Base-by-base conservation (phyloP, 2,888 invertebrate species). In the Drosophila trichaetosa region DNA sequence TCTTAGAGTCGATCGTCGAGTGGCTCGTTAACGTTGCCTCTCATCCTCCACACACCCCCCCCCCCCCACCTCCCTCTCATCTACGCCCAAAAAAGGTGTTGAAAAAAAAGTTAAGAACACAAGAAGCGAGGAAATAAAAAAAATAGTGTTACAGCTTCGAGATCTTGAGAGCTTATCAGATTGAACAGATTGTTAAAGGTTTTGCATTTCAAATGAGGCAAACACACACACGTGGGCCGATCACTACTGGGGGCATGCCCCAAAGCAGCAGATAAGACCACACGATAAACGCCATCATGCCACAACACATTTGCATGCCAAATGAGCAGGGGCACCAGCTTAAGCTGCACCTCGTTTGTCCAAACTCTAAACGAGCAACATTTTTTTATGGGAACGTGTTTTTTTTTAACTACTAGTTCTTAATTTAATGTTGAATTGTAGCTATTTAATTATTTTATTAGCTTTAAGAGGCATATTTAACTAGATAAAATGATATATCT, bases 171-270 rank as follows among this genome's bases (percentile, higher is more conserved):
- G 80, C 77, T 79, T 80, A 79, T 80, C 79, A 61, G 76, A 34
- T 57, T 69, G 60, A n/a, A 54, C 29, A 73, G 80, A 80, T 80
- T 73, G 73, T 76, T 54, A 52, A 66, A 58, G 80, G 88, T 83
- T 88, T 88, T 85, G 84, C 88, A 88, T 88, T 75, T 73, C 60
- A 88, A 85, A 85, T 85, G 83, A 85, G 88, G 16, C 58, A 57
- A 24, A 64, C 34, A 36, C 27, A 48, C 34, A 5, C 54, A 31
- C 61, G 65, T 70, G 53, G 65, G 63, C 48, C 36, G 52, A 64
- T 66, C 67, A 38, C 36, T 21, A 52, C 18, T 42, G 54, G 75
- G 60, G 66, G 74, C 76, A 76, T 69, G 79, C 69, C 54, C 61
- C 75, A 63, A 65, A 36, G 57, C 67, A 33, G 42, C 13, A 63